Base-by-base conservation (phyloP, 2,797 vertebrate species). In the Rhincodon typus region DNA sequence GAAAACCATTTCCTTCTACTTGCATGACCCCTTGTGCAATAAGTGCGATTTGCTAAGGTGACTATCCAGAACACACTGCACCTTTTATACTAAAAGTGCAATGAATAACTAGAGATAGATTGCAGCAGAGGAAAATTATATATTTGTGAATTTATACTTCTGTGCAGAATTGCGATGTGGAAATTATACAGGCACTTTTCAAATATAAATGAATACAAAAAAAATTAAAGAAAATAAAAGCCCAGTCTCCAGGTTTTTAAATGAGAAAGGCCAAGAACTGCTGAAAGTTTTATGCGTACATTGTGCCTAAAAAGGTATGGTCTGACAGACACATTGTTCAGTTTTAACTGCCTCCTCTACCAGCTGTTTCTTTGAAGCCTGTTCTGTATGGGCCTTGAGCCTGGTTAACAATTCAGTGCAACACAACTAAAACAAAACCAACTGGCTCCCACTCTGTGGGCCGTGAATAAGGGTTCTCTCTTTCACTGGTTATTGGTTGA, bases 321-420 rank as follows among this genome's bases (percentile, higher is more conserved):
- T 46, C 91, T 77, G 94, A 74, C 94, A 53, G 94, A 95, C 74
- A 42, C 30, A 95, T 95, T 77, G 70, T 95, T 95, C 94, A 74
- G 94, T 30, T 95, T 74, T 95, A 95, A 95, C 94, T 53, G 94
- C 94, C 94, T 95, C 70, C 94, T 95, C 94, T 95, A 95, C 94
- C 94, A 95, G 94, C 94, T 95, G 94, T 95, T 95, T 95, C 70
- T 95, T 95, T 95, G 94, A 95, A 95, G 94, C 46, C 94, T 95
- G 53, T 94, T 95, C 27, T 95, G 94, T 95, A 95, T 77, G 53
- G 94, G 69, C 70, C 94, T 30, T 50, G 46, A 50, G 70, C 46
- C 70, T 95, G 94, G 94, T 95, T 95, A 95, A 95, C 94, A 95
- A 95, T 95, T 95, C 94, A 95, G 77, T 77, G 53, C 94, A 95